phyloP scores from a whole-genome alignment of 1,140 invertebrate species.

The Aphaenogaster floridana region DNA sequence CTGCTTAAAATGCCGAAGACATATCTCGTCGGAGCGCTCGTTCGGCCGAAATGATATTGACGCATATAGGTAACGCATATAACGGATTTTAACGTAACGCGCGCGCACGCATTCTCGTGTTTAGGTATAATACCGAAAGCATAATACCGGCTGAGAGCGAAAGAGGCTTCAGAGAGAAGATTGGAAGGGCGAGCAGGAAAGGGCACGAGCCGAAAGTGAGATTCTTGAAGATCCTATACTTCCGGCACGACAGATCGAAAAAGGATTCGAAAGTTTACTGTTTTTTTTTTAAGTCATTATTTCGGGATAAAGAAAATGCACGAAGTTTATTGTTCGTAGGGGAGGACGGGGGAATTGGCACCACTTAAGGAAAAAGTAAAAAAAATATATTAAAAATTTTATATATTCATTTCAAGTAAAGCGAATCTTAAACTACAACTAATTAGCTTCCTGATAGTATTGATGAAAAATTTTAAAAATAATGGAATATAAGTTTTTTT shows the following conservation, averaged over 20 bases:
- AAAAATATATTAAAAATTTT: no score
- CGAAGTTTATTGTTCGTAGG: background rate
- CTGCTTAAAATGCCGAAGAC: slow-evolving; percentile 64
- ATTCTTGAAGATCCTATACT: slow-evolving; percentile 5
- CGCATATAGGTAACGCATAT: background rate
- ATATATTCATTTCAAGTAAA: no score
- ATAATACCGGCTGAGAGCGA: slow-evolving; percentile 32
- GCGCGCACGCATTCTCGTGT: slow-evolving; percentile 24
- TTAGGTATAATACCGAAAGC: background rate
- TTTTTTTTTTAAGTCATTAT: background rate
- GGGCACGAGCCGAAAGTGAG: background rate
- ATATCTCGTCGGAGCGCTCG: slow-evolving; percentile 15
- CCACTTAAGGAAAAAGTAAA: no score
- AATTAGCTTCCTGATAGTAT: no score
- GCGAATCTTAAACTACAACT: no score
- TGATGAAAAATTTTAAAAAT: no score
- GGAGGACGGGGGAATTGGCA: no score
- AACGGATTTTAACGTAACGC: slow-evolving; percentile 17
- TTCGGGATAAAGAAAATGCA: background rate
- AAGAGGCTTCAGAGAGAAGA: background rate
- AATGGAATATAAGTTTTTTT: no score
- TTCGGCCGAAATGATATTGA: slow-evolving; percentile 32
- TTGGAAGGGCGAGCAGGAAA: background rate
- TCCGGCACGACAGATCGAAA: background rate
- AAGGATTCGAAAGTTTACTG: background rate